Evolutionary conservation across 1,140 invertebrate genomes (phyloP).

Genomic region (Papilio helenus): DNA sequence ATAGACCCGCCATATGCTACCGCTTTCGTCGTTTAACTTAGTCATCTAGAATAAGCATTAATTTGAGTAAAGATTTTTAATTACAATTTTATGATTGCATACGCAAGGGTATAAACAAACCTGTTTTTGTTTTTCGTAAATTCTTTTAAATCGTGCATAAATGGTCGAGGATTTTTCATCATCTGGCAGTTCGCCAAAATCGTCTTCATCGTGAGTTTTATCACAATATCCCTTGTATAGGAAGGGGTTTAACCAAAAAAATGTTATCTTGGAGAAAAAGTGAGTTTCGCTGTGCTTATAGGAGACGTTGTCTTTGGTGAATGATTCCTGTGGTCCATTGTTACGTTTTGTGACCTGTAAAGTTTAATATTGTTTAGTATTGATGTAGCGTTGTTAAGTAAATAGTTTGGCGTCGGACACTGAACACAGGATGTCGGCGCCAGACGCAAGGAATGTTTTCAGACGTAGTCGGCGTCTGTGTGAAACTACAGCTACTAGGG

Average conservation of each 20-base stretch:
- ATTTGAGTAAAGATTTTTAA: background rate
- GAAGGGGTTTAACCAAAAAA: slow-evolving; percentile 90
- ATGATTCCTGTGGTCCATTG: slow-evolving; percentile 51
- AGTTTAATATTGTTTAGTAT: background rate
- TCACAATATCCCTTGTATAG: slow-evolving; percentile 86
- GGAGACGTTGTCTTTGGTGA: slow-evolving; percentile 53
- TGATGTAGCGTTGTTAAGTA: background rate
- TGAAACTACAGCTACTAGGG: slow-evolving; percentile 20
- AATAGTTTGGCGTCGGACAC: background rate
- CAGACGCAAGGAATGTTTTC: slow-evolving; percentile 35
- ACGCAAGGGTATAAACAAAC: slow-evolving; percentile 58
- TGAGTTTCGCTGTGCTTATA: slow-evolving; percentile 85
- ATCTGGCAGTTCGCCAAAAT: slow-evolving; percentile 88
- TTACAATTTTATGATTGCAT: background rate
- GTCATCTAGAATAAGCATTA: slow-evolving; percentile 54
- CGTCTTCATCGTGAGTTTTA: slow-evolving; percentile 86
- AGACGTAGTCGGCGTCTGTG: slow-evolving; percentile 20
- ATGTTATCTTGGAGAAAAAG: slow-evolving; percentile 88
- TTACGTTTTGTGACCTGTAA: slow-evolving; percentile 67
- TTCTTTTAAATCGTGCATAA: slow-evolving; percentile 82
- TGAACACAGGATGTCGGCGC: slow-evolving; percentile 15
- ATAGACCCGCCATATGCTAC: slow-evolving; percentile 86
- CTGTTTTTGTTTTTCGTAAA: slow-evolving; percentile 77
- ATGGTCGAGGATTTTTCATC: slow-evolving; percentile 84
- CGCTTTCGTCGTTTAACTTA: slow-evolving; percentile 45